Conservation (phyloP, 1,140 invertebrate species). For the Phocides pigmalion region DNA sequence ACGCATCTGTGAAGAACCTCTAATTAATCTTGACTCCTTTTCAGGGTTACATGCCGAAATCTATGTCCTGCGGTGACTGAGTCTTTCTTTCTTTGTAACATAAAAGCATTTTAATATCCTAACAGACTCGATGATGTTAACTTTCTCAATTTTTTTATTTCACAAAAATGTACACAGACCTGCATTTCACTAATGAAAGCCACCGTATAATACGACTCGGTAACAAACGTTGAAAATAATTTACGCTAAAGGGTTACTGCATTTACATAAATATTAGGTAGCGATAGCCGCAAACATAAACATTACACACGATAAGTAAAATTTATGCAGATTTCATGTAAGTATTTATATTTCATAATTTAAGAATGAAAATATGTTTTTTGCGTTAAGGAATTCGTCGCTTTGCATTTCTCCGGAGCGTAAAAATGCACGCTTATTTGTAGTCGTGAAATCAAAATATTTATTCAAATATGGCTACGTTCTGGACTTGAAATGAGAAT, state of each 20-base stretch:
- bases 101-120: too few relatives aligned
- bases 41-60: too few relatives aligned
- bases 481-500: constrained; percentile 1
- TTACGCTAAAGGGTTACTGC: constrained; percentile 67
- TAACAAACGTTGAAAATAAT: constrained; percentile 73
- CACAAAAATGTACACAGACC: constrained; percentile 39
- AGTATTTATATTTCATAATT: constrained; percentile 63
- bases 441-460: not conserved
- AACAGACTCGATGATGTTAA: too few relatives aligned
- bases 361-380: constrained; percentile 58
- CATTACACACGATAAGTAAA: constrained; percentile 75
- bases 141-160: constrained; percentile 5
- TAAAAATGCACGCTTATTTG: constrained; percentile 19
- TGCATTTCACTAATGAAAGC: constrained; percentile 64
- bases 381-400: constrained; percentile 43
- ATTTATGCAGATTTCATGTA: constrained; percentile 71
- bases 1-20: too few relatives aligned
- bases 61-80: too few relatives aligned
- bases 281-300: constrained; percentile 74
- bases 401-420: constrained; percentile 12
- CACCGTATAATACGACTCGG: constrained; percentile 57
- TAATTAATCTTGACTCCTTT: too few relatives aligned
- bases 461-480: constrained; percentile 8
- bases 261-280: constrained; percentile 76
- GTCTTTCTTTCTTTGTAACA: too few relatives aligned